These are phyloP conservation scores for Amazona guildingii DNA, from an alignment of 2,113 vertebrate species.

Conservation along the genomic window DNA sequence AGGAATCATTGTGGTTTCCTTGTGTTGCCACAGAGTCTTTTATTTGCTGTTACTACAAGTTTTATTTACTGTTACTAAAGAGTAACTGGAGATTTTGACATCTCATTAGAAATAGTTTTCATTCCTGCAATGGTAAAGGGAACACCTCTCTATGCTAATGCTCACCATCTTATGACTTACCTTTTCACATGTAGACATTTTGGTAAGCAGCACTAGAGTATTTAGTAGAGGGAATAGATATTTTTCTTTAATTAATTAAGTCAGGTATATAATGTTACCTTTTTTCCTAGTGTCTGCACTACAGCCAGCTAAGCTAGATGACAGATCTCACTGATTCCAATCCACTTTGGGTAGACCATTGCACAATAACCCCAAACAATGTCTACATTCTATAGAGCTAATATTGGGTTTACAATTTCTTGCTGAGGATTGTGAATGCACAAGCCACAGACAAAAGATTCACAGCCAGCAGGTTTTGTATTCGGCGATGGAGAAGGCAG, in stretches of 20 bases:
- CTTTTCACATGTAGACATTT: not conserved
- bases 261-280: not conserved
- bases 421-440: not conserved
- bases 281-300: not conserved
- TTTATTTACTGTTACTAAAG: slow-evolving; percentile 48
- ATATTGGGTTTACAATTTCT: not conserved
- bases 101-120: slow-evolving; percentile 12
- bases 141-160: not conserved
- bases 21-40: not conserved
- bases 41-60: slow-evolving; percentile 32
- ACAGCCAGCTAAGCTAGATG: not conserved
- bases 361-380: not conserved
- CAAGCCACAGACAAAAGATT: not conserved
- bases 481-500: not conserved
- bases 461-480: not conserved
- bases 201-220: not conserved
- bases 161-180: not conserved
- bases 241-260: not conserved
- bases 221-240: not conserved
- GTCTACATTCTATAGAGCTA: not conserved
- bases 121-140: not conserved
- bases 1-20: not conserved
- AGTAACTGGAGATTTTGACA: slow-evolving; percentile 20
- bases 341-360: not conserved
- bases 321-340: not conserved